Conservation (phyloP, 64 coral and sea anemone genomes). For the Cladopsammia gracilis region DNA sequence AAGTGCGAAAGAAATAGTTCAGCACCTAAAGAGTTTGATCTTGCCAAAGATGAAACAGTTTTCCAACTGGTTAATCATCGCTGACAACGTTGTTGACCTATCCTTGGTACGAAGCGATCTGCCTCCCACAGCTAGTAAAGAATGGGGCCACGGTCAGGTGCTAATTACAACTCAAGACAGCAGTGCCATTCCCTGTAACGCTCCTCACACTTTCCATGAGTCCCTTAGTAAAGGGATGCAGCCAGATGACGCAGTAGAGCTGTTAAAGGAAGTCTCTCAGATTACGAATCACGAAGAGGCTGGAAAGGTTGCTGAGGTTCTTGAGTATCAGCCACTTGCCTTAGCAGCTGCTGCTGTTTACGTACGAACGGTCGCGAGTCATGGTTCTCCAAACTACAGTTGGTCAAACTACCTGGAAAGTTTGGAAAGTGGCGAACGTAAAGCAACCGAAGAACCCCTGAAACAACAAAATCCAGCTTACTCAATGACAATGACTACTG, state of each 20-base stretch:
- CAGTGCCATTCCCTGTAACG: not conserved
- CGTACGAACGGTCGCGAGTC: not conserved
- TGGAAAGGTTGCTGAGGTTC: not conserved
- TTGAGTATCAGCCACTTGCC: conserved; percentile 36
- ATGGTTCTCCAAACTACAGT: not conserved
- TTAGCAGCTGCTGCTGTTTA: conserved; percentile 51
- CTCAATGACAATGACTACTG: conserved; percentile 41
- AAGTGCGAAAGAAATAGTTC: not conserved
- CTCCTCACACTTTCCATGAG: not conserved
- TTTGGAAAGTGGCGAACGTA: conserved; percentile 32
- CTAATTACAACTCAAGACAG: conserved; percentile 39
- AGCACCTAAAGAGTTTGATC: not conserved
- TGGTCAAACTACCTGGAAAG: conserved; percentile 47
- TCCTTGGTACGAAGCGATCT: not conserved
- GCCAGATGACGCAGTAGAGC: not conserved
- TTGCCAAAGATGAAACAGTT: not conserved
- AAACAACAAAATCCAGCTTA: conserved; percentile 42
- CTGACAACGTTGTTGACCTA: conserved; percentile 23
- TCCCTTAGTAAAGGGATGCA: conserved; percentile 14
- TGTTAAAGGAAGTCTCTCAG: not conserved
- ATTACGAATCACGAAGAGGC: not conserved
- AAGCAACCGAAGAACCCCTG: conserved; percentile 36
- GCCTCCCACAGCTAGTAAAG: not conserved
- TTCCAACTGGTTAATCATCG: conserved; percentile 5
- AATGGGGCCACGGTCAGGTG: conserved; percentile 11